Percentiles rank a stretch among this genome's conserved stretches.
Conservation (phyloP, 2,888 invertebrate genomes). For the Sminthurinus aureus region DNA sequence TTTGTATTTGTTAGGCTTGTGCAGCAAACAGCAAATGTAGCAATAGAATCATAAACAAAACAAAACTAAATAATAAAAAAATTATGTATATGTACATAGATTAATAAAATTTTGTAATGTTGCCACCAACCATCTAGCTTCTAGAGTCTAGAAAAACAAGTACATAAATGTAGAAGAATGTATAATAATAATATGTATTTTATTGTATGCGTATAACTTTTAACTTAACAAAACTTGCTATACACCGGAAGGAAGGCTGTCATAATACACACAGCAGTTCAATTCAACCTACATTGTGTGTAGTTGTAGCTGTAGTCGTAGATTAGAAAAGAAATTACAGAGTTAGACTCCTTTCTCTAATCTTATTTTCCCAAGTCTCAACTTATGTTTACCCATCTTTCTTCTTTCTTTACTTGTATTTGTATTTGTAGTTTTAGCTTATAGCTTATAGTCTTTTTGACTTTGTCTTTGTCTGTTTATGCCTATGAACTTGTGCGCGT, state of each 20-base stretch:
- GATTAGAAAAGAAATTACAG: neutral
- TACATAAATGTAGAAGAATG: neutral
- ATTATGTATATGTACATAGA: neutral
- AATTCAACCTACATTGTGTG: too few species aligned
- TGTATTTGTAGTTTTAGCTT: too few species aligned
- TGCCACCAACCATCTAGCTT: too few species aligned
- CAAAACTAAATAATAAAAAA: too few species aligned
- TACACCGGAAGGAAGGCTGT: constrained; percentile 45
- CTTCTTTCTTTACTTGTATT: too few species aligned
- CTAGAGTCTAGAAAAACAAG: neutral
- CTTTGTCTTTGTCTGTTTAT: too few species aligned
- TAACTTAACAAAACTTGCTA: neutral
- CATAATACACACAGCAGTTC: constrained; percentile 20
- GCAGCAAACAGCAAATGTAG: too few species aligned
- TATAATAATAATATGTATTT: constrained; percentile 6
- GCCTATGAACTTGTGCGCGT: too few species aligned
- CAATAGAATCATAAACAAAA: too few species aligned
- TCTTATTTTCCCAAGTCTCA: neutral
- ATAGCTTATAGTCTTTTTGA: too few species aligned
- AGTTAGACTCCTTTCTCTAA: neutral
- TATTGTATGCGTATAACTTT: neutral
- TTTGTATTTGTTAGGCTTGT: too few species aligned
- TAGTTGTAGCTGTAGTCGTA: neutral
- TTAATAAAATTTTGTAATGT: neutral
- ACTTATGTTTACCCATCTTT: too few species aligned